A percentile compares a stretch with the other conserved stretches of the same genome.
Conservation (phyloP, 2,888 invertebrate genomes). For the Geophilus truncorum region DNA sequence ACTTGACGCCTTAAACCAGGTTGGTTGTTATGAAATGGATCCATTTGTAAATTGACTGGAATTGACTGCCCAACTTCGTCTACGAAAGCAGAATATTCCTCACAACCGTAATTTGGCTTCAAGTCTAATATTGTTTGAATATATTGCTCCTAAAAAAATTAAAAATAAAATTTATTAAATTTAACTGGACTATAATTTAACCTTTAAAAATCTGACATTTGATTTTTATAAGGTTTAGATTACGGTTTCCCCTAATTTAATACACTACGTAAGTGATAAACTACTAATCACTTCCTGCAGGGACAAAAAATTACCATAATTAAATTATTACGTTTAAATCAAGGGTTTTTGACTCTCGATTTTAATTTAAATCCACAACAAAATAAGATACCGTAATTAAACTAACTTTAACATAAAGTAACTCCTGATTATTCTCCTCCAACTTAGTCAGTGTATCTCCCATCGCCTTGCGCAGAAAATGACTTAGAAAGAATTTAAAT, state of each 20-base stretch:
- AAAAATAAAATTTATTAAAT: neutral
- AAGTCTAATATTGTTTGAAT: constrained; percentile 38
- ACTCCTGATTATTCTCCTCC: constrained; percentile 54
- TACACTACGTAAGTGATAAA: too few species aligned
- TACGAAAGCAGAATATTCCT: constrained; percentile 38
- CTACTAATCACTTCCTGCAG: neutral
- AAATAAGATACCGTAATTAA: too few species aligned
- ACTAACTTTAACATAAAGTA: constrained; percentile 67
- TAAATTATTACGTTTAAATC: too few species aligned
- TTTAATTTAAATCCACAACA: too few species aligned
- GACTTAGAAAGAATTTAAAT: neutral
- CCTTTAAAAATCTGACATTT: too few species aligned
- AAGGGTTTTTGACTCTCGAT: too few species aligned
- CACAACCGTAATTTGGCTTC: constrained; percentile 39
- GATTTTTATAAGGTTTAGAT: too few species aligned
- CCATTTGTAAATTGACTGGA: constrained; percentile 37
- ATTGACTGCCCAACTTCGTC: constrained; percentile 39
- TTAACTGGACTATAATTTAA: neutral
- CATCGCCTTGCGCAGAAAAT: constrained; percentile 69
- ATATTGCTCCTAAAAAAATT: constrained; percentile 38
- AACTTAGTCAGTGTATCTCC: constrained; percentile 60
- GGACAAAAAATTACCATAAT: neutral
- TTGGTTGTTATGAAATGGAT: constrained; percentile 38
- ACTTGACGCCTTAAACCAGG: constrained; percentile 39
- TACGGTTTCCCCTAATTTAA: too few species aligned